A percentile compares a stretch with the other conserved stretches of the same genome.
Evolutionary conservation across 2,797 vertebrate genomes (phyloP).

Genomic region (Esox masquinongy): DNA sequence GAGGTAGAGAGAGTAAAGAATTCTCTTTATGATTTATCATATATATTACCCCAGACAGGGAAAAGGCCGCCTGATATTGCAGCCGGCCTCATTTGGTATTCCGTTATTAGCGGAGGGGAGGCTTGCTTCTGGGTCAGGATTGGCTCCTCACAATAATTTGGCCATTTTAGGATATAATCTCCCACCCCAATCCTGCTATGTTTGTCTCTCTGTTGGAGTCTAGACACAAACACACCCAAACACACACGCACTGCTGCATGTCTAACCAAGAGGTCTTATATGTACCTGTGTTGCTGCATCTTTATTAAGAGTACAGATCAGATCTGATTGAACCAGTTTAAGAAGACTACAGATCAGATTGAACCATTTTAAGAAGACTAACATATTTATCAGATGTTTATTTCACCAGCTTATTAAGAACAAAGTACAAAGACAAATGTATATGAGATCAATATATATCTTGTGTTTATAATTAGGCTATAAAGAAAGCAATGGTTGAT

Average conservation of each 20-base stretch:
- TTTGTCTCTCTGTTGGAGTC: slow-evolving; percentile 30
- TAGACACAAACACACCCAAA: slow-evolving; percentile 23
- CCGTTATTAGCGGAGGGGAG: slow-evolving; percentile 68
- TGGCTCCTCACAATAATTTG: slow-evolving; percentile 64
- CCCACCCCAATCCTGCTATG: slow-evolving; percentile 33
- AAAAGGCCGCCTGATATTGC: slow-evolving; percentile 69
- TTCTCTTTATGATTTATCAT: slow-evolving; percentile 77
- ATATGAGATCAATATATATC: too few species aligned
- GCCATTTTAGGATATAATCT: slow-evolving; percentile 64
- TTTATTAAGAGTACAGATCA: too few species aligned
- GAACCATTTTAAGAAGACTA: too few species aligned
- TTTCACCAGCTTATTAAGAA: too few species aligned
- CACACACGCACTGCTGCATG: slow-evolving; percentile 8
- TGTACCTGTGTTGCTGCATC: neutral
- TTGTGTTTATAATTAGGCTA: too few species aligned
- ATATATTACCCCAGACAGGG: slow-evolving; percentile 64
- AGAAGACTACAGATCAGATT: too few species aligned
- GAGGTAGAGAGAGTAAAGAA: slow-evolving; percentile 39
- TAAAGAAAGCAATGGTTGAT: too few species aligned
- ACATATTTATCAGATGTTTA: too few species aligned
- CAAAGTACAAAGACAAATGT: too few species aligned
- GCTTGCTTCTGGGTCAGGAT: slow-evolving; percentile 32
- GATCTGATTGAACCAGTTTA: too few species aligned
- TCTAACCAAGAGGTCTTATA: neutral
- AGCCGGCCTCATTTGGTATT: slow-evolving; percentile 80